Conservation (phyloP, 1,140 invertebrate genomes). For the Drosophila pectinifera region DNA sequence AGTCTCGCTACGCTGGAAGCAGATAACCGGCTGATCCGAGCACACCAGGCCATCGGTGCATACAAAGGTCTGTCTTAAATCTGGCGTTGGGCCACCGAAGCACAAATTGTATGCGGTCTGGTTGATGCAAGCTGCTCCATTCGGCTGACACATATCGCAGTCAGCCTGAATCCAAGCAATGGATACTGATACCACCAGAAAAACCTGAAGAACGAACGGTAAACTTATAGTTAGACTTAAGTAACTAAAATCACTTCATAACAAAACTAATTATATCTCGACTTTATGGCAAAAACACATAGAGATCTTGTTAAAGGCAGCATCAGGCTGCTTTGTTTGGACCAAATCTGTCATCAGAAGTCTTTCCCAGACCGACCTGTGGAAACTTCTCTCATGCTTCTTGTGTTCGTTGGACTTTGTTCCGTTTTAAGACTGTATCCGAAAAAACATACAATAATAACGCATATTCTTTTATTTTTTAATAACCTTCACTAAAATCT, state of each 20-base stretch:
- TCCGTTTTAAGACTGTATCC: no score
- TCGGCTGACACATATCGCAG: slow-evolving; percentile 72
- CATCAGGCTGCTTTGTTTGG: no score
- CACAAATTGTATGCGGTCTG: slow-evolving; percentile 73
- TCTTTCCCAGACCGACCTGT: no score
- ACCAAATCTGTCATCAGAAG: no score
- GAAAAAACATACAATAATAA: no score
- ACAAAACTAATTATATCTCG: no score
- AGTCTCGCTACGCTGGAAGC: slow-evolving; percentile 66
- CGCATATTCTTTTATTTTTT: neutral
- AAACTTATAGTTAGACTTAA: neutral
- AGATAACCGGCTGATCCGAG: slow-evolving; percentile 71
- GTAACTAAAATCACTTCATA: no score
- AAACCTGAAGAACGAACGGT: slow-evolving; percentile 3
- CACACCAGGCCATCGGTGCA: slow-evolving; percentile 76
- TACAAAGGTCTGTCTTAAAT: slow-evolving; percentile 59
- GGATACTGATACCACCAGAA: slow-evolving; percentile 15
- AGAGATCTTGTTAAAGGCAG: no score
- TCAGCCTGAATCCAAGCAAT: slow-evolving; percentile 24
- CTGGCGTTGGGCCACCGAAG: slow-evolving; percentile 43
- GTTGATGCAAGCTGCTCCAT: slow-evolving; percentile 73
- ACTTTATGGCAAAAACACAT: no score
- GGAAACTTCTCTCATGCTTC: no score
- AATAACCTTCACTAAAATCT: neutral
- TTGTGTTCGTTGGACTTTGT: no score